Conservation (phyloP, 2,797 vertebrate species). For the Pteronotus mesoamericanus region DNA sequence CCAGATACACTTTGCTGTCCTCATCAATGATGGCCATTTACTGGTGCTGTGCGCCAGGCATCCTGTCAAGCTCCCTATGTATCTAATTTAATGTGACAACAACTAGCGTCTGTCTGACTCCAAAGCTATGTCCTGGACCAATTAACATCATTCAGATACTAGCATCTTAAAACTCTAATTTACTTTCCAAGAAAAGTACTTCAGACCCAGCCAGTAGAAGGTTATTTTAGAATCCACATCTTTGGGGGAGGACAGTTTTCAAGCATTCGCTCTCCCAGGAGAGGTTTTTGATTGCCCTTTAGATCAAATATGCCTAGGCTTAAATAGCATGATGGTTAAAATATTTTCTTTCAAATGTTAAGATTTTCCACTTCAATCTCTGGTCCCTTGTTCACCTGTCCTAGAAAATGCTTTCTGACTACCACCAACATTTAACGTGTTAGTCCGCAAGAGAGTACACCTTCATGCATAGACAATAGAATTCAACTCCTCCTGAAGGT, state of each 20-base stretch:
- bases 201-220: neutral
- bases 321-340: conserved; percentile 11
- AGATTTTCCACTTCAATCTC: conserved; percentile 15
- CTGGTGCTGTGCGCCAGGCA: neutral
- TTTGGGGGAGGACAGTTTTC: neutral
- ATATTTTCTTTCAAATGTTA: conserved; percentile 49
- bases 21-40: neutral
- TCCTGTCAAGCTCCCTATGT: neutral
- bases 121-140: neutral
- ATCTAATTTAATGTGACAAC: neutral
- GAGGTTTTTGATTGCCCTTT: conserved; percentile 20
- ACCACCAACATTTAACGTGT: conserved; percentile 24
- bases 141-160: neutral
- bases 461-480: neutral
- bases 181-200: neutral
- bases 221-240: conserved; percentile 1
- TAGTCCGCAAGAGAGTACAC: neutral
- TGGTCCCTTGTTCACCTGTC: neutral
- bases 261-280: conserved; percentile 22
- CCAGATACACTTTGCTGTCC: neutral
- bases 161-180: conserved; percentile 30
- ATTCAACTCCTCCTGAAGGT: conserved; percentile 38
- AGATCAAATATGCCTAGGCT: neutral
- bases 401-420: conserved; percentile 34
- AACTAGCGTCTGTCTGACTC: neutral